Evolutionary conservation across 2,113 vertebrate genomes (phyloP), one percentile per base, ranked within the genome.

Genomic region (Paratilapia polleni): DNA sequence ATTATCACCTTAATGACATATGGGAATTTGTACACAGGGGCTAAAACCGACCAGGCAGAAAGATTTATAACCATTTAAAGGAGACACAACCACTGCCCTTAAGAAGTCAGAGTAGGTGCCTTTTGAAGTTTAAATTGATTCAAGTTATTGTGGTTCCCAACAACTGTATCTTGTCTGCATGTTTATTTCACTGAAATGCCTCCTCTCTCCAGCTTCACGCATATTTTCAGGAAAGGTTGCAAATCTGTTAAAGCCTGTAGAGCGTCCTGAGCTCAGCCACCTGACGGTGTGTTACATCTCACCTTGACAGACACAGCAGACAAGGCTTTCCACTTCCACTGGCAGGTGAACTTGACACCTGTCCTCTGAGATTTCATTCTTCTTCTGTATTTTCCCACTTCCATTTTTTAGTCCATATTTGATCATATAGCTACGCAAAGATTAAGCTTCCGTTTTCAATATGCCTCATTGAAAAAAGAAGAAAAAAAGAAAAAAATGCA

Each of bases 341-440:
- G 85, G 63, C 90, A 89, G 82, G 43, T 87, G 59, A 81, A 89
- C 79, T 77, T 84, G 73, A 84, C 84, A 79, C 20, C 34, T 4
- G 66, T 77, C 82, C 76, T 80, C 79, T 86, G 84, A 80, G 87
- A 82, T 57, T 59, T 85, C 5, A 31, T 87, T 81, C 47, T 58
- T 52, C 19, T 13, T 5, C 41, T 26, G 12, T 66, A 12, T 56
- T 47, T 22, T 26, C 24, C 6, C 13, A 12, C 31, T 61, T 75
- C 34, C 31, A 41, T 63, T 56, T 31, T 81, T 19, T 73, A 47
- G 68, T 62, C 41, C 6, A 75, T 20, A 66, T 74, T 78, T 75
- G 56, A 78, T 80, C 66, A 57, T 63, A 77, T 6, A 60, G 26
- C 26, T 47, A 3, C 49, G 47, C 49, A 62, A 56, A 62, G 49